Conservation (phyloP, 2,113 vertebrate genomes). For the Acanthisitta chloris region DNA sequence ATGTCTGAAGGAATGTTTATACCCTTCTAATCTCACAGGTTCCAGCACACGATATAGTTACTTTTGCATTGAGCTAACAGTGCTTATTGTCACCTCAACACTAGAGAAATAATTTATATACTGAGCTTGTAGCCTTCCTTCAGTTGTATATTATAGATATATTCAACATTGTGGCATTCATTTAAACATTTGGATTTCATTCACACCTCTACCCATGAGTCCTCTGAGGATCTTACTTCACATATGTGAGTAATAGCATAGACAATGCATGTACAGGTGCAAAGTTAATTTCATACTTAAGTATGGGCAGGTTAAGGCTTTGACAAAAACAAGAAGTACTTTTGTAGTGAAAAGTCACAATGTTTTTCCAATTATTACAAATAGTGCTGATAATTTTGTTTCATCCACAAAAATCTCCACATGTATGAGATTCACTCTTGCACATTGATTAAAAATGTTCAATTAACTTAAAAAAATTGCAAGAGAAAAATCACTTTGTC, state of each 20-base stretch:
- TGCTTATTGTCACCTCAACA: background rate
- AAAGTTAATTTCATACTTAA: background rate
- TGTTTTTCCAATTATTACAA: background rate
- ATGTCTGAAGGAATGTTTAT: background rate
- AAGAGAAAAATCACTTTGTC: background rate
- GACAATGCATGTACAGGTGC: rapidly evolving
- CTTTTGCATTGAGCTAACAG: background rate
- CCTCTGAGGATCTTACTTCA: background rate
- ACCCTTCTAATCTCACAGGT: background rate
- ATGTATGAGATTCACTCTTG: background rate
- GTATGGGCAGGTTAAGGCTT: background rate
- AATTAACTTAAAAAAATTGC: background rate
- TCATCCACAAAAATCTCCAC: background rate
- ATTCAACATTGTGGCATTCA: background rate
- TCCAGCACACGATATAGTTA: background rate
- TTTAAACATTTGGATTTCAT: background rate
- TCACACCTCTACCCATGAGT: background rate
- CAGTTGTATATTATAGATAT: background rate
- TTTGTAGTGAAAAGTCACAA: background rate
- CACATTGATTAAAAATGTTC: background rate
- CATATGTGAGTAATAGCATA: background rate
- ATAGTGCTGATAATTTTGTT: background rate
- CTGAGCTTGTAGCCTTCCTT: background rate
- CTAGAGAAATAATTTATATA: background rate
- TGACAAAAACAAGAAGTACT: background rate